phyloP scores from a whole-genome alignment of 2,113 vertebrate genomes.

The Calyptomena viridis region DNA sequence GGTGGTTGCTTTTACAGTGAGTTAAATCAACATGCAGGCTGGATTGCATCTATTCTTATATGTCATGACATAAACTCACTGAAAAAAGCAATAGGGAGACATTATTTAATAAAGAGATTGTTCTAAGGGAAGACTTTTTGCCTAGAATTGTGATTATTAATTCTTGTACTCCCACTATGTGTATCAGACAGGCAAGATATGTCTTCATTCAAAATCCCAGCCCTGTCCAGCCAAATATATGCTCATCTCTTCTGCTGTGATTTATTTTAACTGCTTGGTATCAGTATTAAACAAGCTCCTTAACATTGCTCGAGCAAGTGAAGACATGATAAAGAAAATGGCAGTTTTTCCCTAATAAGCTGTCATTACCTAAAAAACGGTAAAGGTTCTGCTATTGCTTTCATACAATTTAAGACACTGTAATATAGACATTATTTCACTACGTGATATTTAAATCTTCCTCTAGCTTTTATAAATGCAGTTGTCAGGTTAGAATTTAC shows the following conservation, averaged over 20 bases:
- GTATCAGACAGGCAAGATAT: neutral
- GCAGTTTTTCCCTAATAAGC: neutral
- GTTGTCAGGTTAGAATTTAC: neutral
- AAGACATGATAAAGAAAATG: neutral
- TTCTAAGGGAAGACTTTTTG: neutral
- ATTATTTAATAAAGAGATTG: neutral
- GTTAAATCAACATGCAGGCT: neutral
- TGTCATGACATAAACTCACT: neutral
- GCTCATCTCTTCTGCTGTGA: neutral
- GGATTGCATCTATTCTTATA: neutral
- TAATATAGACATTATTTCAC: neutral
- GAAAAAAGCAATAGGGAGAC: neutral
- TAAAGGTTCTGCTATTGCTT: neutral
- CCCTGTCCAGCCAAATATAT: neutral
- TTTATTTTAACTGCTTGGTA: constrained; percentile 13
- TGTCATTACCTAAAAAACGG: neutral
- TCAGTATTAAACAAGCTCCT: neutral
- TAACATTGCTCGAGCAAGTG: neutral
- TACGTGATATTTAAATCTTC: neutral
- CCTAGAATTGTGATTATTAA: neutral
- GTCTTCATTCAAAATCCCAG: neutral
- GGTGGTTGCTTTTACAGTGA: neutral
- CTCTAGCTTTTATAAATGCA: neutral
- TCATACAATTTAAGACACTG: neutral
- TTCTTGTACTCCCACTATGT: neutral